Evolutionary conservation across 2,797 vertebrate species (phyloP), one percentile per base, ranked within the genome.

Genomic region (Catharus ustulatus): DNA sequence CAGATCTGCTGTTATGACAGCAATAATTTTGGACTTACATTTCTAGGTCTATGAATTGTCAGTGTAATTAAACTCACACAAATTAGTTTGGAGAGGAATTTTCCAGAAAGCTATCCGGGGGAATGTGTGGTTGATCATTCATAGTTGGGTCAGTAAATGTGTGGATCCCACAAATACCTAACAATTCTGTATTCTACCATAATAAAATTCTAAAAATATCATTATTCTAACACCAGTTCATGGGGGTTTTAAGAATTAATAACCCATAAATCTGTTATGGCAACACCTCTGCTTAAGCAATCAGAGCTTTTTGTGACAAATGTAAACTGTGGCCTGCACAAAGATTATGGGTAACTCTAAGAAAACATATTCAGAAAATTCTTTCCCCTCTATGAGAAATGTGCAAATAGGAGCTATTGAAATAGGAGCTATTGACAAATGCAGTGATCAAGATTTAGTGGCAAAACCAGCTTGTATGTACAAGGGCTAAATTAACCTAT

Each of bases 41-140:
- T 88, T 92, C 79, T 85, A 85, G 23, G n/a, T 75, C 46, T 89
- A 68, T 78, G 73, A 95, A 83, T 75, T 87, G 54, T 85, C 90
- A 80, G 19, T 68, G 49, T 74, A 93, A 89, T 93, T 92, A 90
- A 92, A 83, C 34, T 74, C 82, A 89, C 15, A 71, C 23, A 83
- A 87, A 91, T 76, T 63, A 87, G 55, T 59, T 34, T 76, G 45
- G n/a, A 89, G 90, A 57, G 64, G 61, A 94, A 77, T 66, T 89
- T 74, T 95, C 81, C 82, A 89, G 79, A 78, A 89, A 81, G 62
- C 43, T 78, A 5, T 40, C 45, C 20, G 15, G 9, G 36, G 15
- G 15, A 23, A 73, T 5, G 7, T 10, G 51, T 42, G 40, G 43
- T 34, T 0, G 1, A 45, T 83, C 32, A 10, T n/a, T 72, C 49